Base-by-base conservation (phyloP, 1,140 invertebrate species). In the Oreohelix idahoensis region DNA sequence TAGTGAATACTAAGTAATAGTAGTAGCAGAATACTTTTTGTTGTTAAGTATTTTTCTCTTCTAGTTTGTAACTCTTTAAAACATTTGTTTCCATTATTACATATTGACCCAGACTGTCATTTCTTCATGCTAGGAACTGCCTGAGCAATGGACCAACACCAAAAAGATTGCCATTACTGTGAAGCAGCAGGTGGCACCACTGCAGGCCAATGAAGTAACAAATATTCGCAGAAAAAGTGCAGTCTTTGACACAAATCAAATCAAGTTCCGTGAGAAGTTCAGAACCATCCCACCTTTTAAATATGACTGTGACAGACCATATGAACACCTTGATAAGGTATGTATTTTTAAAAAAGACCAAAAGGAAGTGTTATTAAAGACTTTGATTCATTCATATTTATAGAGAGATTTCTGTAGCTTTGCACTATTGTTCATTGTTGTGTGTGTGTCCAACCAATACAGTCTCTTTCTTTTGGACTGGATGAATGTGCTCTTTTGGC, bases 71-170 rank as follows among this genome's bases (percentile, higher is more conserved):
- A 8, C 15, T 45, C 42, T 45, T 8, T 45, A 5, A 8, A 45
- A 15, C 5, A 45, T 45, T 45, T 45, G 5, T 45, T 45, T 45
- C 42, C 15, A 15, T 45, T 45, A 15, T 45, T 45, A 15, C 42
- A 45, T 45, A 8, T 45, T 45, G 15, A 45, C 42, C 15, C 15
- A 45, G 42, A 45, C 42, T 15, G 15, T 4, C 20, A 58, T 58
- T n/a, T 58, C 15, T 58, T 58, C 4, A 15, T 58, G 4, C 53
- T 58, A 97, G 95, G 97, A 98, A 93, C 92, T 99, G 81, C 98
- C 98, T 35, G 97, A 98, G 90, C 96, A 97, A 92, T 99, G 98
- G 98, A 95, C 95, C 79, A 96, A 97, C 84, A 97, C 97, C 1
- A 99, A 98, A 93, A 98, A 98, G 93, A 94, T 98, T 79, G 96